These are phyloP conservation scores for Picus viridis DNA, from an alignment of 2,797 vertebrate species.

Conservation along the genomic window DNA sequence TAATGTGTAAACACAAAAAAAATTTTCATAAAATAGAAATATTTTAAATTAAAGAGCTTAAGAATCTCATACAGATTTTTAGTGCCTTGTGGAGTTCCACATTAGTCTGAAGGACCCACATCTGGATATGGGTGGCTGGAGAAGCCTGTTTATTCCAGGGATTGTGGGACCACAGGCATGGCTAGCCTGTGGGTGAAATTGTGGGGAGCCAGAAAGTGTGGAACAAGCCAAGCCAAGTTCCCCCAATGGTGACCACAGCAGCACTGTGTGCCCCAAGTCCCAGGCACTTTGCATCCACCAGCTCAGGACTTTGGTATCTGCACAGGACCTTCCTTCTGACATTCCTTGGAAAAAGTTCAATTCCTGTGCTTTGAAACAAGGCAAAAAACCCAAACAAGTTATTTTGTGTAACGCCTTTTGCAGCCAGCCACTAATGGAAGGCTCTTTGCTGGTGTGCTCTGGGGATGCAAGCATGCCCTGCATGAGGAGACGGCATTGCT, in stretches of 20 bases:
- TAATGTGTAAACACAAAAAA: not conserved
- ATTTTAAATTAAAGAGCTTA: not conserved
- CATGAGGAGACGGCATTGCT: not conserved
- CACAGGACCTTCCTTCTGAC: not conserved
- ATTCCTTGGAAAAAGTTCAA: not conserved
- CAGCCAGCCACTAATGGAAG: not conserved
- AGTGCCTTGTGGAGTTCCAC: not conserved
- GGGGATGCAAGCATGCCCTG: not conserved
- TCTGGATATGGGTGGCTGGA: not conserved
- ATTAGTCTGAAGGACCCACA: fast-evolving
- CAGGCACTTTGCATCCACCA: not conserved
- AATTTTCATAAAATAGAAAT: not conserved
- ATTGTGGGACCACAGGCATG: not conserved
- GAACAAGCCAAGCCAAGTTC: not conserved
- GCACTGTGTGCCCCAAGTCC: too few species aligned
- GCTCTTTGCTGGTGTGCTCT: not conserved
- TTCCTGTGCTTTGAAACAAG: not conserved
- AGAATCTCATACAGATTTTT: not conserved
- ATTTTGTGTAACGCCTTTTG: not conserved
- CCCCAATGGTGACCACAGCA: fast-evolving
- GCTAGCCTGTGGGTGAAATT: not conserved
- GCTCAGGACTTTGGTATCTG: not conserved
- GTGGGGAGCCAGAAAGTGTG: fast-evolving
- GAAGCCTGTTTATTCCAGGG: not conserved
- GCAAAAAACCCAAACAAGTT: not conserved